Conservation (phyloP, 2,888 invertebrate genomes). For the Chymomyza caudatula region DNA sequence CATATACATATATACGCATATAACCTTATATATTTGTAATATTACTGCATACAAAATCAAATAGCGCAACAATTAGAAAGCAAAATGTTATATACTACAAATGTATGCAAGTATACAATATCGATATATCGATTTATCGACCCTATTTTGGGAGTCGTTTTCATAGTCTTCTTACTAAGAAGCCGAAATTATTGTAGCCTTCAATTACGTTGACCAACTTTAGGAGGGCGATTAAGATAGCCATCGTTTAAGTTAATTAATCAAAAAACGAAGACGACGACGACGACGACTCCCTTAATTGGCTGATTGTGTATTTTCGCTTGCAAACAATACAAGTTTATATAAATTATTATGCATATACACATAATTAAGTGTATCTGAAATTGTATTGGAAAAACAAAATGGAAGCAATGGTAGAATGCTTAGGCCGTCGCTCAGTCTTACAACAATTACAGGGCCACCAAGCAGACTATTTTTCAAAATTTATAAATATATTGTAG, state of each 20-base stretch:
- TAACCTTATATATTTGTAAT: constrained; percentile 21
- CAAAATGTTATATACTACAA: constrained; percentile 17
- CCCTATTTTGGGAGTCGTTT: too few species aligned
- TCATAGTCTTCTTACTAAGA: too few species aligned
- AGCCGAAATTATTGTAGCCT: too few species aligned
- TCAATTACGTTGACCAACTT: too few species aligned
- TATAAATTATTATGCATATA: constrained; percentile 20
- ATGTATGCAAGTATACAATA: constrained; percentile 12
- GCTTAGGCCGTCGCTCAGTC: background rate
- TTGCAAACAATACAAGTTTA: constrained; percentile 7
- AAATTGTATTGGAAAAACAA: background rate
- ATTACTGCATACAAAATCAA: constrained; percentile 36
- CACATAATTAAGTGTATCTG: constrained; percentile 5
- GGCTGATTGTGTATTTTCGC: constrained; percentile 5
- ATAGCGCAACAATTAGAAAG: constrained; percentile 4
- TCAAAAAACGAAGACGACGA: too few species aligned
- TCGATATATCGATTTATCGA: too few species aligned
- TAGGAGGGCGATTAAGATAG: too few species aligned
- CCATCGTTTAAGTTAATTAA: too few species aligned
- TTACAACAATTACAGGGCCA: too few species aligned
- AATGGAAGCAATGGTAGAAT: background rate
- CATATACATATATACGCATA: constrained; percentile 51
- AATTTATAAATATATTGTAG: background rate
- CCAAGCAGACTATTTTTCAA: background rate
- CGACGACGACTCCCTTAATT: too few species aligned